Percentiles rank a stretch among this genome's conserved stretches.
Evolutionary conservation across 1,140 invertebrate species (phyloP).

Genomic region (Zaprionus nigranus): DNA sequence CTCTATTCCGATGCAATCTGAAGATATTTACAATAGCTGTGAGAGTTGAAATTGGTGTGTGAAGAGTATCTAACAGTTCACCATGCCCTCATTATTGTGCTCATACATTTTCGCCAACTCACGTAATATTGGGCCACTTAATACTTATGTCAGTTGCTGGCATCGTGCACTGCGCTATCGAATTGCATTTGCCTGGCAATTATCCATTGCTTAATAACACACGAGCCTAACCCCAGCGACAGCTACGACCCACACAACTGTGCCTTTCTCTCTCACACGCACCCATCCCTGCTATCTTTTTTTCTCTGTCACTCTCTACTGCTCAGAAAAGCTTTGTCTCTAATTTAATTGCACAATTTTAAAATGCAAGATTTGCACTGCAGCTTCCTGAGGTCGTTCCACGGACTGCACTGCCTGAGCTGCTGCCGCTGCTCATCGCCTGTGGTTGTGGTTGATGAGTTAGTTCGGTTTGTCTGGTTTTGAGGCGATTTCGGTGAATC

Average conservation of each 20-base stretch:
- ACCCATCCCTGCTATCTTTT: too few relatives aligned
- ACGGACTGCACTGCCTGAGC: conserved; percentile 5
- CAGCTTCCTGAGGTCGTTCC: conserved; percentile 44
- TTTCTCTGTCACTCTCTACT: not conserved
- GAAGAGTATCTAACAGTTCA: conserved; percentile 4
- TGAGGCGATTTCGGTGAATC: conserved; percentile 11
- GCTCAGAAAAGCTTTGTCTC: conserved; percentile 21
- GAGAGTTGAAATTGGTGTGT: not conserved
- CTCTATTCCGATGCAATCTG: not conserved
- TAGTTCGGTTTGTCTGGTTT: conserved; percentile 26
- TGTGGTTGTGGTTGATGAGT: conserved; percentile 48
- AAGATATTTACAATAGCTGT: not conserved
- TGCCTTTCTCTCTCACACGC: not conserved
- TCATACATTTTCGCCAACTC: not conserved
- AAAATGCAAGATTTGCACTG: conserved; percentile 54
- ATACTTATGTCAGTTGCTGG: conserved; percentile 38
- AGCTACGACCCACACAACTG: conserved; percentile 13
- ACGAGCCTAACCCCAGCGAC: conserved; percentile 52
- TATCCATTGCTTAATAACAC: conserved; percentile 59
- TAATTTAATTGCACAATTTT: conserved; percentile 65
- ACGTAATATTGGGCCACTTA: conserved; percentile 50
- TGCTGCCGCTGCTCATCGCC: not conserved
- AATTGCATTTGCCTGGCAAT: conserved; percentile 60
- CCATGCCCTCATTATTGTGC: not conserved
- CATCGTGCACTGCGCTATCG: conserved; percentile 37